Evolutionary conservation across 2,113 vertebrate genomes (phyloP).

Genomic region (Anguilla rostrata): DNA sequence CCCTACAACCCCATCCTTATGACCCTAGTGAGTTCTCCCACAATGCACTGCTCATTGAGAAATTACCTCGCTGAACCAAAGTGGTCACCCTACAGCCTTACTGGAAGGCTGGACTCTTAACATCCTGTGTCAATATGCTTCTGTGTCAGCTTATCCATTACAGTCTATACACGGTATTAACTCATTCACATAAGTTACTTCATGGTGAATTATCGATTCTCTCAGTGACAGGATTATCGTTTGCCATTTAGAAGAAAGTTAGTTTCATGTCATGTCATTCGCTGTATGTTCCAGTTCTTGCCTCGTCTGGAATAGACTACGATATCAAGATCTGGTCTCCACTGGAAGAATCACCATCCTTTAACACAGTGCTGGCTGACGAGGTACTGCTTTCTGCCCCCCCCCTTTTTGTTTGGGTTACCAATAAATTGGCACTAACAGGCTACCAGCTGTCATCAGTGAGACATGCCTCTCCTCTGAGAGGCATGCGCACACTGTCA

Average conservation of each 20-base stretch:
- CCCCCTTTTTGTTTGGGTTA: too few relatives aligned
- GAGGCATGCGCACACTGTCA: too few relatives aligned
- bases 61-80: background rate
- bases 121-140: background rate
- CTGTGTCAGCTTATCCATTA: background rate
- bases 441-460: too few relatives aligned
- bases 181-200: background rate
- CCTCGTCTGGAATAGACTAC: conserved; percentile 98
- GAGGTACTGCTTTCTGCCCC: conserved; percentile 75
- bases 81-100: background rate
- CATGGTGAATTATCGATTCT: background rate
- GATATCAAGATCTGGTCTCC: conserved; percentile 99
- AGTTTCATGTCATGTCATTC: background rate
- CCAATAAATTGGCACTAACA: too few relatives aligned
- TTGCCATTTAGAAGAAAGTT: background rate
- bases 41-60: background rate
- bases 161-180: background rate
- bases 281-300: conserved; percentile 81
- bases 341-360: conserved; percentile 84
- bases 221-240: too few relatives aligned
- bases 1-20: conserved; percentile 95
- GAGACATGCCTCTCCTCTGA: too few relatives aligned
- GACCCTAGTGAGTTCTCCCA: conserved; percentile 86
- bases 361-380: conserved; percentile 92
- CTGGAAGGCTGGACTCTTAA: background rate